phyloP scores from a whole-genome alignment of 1,140 invertebrate genomes.

The Drosophila punjabiensis region DNA sequence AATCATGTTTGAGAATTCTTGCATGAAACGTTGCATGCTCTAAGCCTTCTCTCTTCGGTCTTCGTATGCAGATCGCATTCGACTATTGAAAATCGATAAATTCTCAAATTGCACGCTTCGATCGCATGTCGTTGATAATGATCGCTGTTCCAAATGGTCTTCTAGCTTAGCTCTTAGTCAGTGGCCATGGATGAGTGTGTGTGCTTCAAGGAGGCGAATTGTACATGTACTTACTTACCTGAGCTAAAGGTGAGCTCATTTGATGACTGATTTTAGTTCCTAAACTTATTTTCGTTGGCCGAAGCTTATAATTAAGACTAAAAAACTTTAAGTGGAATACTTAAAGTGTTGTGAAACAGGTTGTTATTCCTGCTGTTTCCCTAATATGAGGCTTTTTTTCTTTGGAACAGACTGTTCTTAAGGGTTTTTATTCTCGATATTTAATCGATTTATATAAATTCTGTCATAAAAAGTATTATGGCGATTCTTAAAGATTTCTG shows the following conservation, averaged over 20 bases:
- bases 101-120: slow-evolving; percentile 79
- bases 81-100: slow-evolving; percentile 79
- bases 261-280: slow-evolving; percentile 12
- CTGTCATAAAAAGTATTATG: too few species aligned
- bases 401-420: background rate
- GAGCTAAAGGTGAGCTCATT: slow-evolving; percentile 2
- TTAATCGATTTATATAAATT: background rate
- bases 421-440: background rate
- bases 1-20: slow-evolving; percentile 77
- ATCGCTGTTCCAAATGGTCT: slow-evolving; percentile 59
- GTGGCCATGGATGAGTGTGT: slow-evolving; percentile 39
- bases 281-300: background rate
- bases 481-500: too few species aligned
- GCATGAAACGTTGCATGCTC: slow-evolving; percentile 78
- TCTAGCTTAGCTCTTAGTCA: slow-evolving; percentile 43
- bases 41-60: background rate
- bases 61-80: slow-evolving; percentile 53
- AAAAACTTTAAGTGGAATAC: background rate
- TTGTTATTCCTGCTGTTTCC: background rate
- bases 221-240: slow-evolving; percentile 1
- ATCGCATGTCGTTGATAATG: slow-evolving; percentile 73
- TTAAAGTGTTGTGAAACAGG: background rate
- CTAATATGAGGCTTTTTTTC: background rate
- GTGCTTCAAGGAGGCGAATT: background rate
- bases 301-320: background rate